These are phyloP conservation scores for Parazoanthus atlanticus DNA, from an alignment of 92 coral and sea anemone species.

Conservation along the genomic window DNA sequence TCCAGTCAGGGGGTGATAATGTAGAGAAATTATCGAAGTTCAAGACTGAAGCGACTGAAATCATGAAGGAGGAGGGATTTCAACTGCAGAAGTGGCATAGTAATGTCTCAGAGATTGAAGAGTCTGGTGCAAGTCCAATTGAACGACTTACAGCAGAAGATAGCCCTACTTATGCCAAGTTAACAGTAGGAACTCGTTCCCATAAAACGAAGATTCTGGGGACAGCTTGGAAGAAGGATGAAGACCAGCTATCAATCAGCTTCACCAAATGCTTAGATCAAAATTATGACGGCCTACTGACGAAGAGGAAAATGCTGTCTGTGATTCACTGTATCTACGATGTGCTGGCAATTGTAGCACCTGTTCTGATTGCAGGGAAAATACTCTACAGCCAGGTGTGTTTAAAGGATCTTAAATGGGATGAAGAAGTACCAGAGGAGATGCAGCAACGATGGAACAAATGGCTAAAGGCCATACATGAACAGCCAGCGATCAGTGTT, in stretches of 20 bases:
- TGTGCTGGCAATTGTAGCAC: slow-evolving; percentile 48
- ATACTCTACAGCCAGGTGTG: slow-evolving; percentile 57
- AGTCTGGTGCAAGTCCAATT: slow-evolving; percentile 11
- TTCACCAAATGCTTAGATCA: slow-evolving; percentile 21
- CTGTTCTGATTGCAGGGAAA: slow-evolving; percentile 58
- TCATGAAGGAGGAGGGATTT: slow-evolving; percentile 24
- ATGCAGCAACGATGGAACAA: slow-evolving; percentile 49
- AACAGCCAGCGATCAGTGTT: slow-evolving; percentile 42
- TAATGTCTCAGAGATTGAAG: slow-evolving; percentile 36
- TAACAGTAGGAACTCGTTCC: slow-evolving; percentile 31
- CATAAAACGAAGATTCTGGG: slow-evolving; percentile 68
- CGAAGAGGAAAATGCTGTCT: slow-evolving; percentile 49
- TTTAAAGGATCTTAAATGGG: slow-evolving; percentile 56
- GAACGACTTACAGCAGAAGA: slow-evolving; percentile 1
- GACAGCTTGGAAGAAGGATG: slow-evolving; percentile 58
- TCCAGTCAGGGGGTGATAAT: slow-evolving; percentile 63
- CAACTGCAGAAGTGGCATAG: slow-evolving; percentile 42
- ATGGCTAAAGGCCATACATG: slow-evolving; percentile 43
- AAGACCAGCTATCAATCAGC: slow-evolving; percentile 49
- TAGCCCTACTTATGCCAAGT: slow-evolving; percentile 53
- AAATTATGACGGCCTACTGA: slow-evolving; percentile 31
- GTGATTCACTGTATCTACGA: slow-evolving; percentile 49
- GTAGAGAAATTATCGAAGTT: slow-evolving; percentile 49
- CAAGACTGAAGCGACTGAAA: slow-evolving; percentile 64
- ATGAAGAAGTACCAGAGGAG: slow-evolving; percentile 54